These are phyloP conservation scores for Copidosoma aretas DNA, from an alignment of 2,888 invertebrate species.

Conservation along the genomic window DNA sequence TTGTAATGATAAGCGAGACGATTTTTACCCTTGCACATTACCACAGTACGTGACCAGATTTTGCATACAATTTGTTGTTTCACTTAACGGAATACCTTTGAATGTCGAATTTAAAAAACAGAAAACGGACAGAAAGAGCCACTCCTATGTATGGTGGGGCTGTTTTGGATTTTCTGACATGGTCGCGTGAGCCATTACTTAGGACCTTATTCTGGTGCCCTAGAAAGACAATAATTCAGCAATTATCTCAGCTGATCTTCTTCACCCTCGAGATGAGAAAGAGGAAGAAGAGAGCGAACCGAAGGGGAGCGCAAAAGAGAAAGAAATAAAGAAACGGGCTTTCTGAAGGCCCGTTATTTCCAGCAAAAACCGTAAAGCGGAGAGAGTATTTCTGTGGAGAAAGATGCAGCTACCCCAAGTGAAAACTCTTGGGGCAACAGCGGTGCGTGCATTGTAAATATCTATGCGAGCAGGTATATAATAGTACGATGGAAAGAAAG, in stretches of 20 bases:
- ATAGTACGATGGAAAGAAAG: not conserved
- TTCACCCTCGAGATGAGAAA: slow-evolving; percentile 2
- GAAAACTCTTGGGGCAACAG: slow-evolving; percentile 15
- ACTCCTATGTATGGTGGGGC: not conserved
- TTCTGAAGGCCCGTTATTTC: slow-evolving; percentile 19
- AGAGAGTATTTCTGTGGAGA: slow-evolving; percentile 9
- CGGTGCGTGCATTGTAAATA: too few relatives aligned
- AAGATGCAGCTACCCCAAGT: slow-evolving; percentile 25
- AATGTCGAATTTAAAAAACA: not conserved
- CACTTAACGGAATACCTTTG: too few relatives aligned
- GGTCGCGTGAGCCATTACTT: slow-evolving; percentile 46
- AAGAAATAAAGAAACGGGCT: not conserved
- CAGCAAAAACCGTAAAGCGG: slow-evolving; percentile 17
- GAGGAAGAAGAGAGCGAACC: slow-evolving; percentile 8
- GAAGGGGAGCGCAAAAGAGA: not conserved
- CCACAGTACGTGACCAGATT: too few relatives aligned
- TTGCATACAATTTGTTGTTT: too few relatives aligned
- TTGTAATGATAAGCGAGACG: too few relatives aligned
- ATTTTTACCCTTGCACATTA: too few relatives aligned
- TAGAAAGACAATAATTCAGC: slow-evolving; percentile 56
- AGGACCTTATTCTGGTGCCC: slow-evolving; percentile 45
- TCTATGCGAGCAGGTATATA: too few relatives aligned
- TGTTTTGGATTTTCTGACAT: not conserved
- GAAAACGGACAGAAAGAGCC: not conserved
- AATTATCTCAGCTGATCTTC: slow-evolving; percentile 50